phyloP scores from a whole-genome alignment of 1,140 invertebrate genomes.

The Polyergus mexicanus region DNA sequence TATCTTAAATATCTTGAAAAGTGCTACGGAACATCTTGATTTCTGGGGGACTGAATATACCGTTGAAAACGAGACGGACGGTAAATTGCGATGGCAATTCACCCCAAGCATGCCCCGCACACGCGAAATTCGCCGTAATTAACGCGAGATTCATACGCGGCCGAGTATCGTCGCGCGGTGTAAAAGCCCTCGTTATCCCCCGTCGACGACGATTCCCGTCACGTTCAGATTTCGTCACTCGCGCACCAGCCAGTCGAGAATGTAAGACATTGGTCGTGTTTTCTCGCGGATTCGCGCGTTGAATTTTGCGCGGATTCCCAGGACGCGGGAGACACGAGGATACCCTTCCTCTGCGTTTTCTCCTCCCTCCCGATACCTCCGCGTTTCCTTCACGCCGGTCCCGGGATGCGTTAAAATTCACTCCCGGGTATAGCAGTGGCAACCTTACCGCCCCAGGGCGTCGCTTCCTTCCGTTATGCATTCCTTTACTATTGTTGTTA shows the following conservation, averaged over 20 bases:
- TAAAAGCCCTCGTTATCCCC: conserved; percentile 58
- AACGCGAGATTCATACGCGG: conserved; percentile 53
- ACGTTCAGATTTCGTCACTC: conserved; percentile 42
- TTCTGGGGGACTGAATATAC: not conserved
- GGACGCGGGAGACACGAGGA: too few relatives aligned
- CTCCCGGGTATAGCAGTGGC: conserved; percentile 29
- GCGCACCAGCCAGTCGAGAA: not conserved
- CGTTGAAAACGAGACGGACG: not conserved
- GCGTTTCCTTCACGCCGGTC: not conserved
- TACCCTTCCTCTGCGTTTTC: not conserved
- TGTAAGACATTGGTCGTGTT: conserved; percentile 39
- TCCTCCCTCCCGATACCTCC: too few relatives aligned
- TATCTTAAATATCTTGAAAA: conserved; percentile 13
- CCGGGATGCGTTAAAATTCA: conserved; percentile 60
- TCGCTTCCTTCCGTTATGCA: conserved; percentile 66
- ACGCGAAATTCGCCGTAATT: conserved; percentile 48
- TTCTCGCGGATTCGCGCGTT: conserved; percentile 13
- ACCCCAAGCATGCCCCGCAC: not conserved
- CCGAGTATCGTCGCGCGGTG: conserved; percentile 24
- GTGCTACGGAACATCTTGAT: not conserved
- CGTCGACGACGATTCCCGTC: conserved; percentile 50
- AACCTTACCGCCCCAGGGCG: conserved; percentile 53
- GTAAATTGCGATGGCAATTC: conserved; percentile 6
- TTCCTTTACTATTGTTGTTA: conserved; percentile 67
- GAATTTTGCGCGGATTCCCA: conserved; percentile 44